Percentiles rank a stretch among this genome's conserved stretches.
phyloP scores from a whole-genome alignment of 2,888 invertebrate genomes.

The Chalcosyrphus nemorum region DNA sequence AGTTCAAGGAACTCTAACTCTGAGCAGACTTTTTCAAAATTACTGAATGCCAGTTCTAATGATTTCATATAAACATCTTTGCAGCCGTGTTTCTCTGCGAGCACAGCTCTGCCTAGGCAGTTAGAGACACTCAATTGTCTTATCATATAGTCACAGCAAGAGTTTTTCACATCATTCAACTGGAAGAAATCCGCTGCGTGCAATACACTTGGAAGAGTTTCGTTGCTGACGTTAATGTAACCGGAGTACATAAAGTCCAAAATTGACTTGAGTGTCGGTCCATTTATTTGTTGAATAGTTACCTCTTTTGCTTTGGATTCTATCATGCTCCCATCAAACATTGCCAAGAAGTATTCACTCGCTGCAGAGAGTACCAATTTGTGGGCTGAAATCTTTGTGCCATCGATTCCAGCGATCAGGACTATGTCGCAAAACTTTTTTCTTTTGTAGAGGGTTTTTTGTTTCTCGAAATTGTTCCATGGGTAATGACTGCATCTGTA shows the following conservation, averaged over 20 bases:
- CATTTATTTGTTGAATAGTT: background rate
- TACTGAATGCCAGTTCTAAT: background rate
- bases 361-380: background rate
- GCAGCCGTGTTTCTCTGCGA: constrained; percentile 25
- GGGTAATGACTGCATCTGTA: background rate
- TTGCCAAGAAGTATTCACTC: background rate
- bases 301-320: background rate
- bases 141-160: constrained; percentile 24
- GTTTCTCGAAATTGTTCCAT: background rate
- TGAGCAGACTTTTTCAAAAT: constrained; percentile 10
- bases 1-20: constrained; percentile 25
- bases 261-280: background rate
- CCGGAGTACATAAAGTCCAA: constrained; percentile 4
- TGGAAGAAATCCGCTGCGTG: background rate
- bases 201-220: background rate
- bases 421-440: constrained; percentile 13
- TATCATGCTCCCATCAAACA: background rate
- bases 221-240: background rate
- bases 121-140: constrained; percentile 21
- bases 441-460: background rate
- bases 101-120: constrained; percentile 19
- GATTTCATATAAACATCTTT: constrained; percentile 2
- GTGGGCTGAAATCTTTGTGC: background rate
- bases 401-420: background rate
- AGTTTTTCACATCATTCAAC: background rate